Percentiles rank a stretch among this genome's conserved stretches.
These are phyloP conservation scores for Rousettus leschenaultii DNA, from an alignment of 2,113 vertebrate genomes.

Conservation along the genomic window DNA sequence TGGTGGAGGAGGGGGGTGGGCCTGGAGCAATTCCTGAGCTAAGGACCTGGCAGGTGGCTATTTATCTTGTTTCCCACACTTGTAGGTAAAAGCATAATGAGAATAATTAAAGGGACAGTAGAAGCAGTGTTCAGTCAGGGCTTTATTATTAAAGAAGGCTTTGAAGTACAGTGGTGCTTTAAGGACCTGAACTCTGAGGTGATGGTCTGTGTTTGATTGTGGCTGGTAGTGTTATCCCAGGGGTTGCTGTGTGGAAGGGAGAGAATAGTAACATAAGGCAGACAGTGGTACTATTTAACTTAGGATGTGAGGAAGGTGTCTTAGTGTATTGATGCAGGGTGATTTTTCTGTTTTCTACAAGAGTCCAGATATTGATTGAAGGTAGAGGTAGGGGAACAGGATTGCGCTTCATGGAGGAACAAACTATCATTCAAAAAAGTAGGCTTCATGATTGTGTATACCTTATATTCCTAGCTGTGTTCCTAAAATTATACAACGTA, in stretches of 20 bases:
- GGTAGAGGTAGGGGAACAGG: background rate
- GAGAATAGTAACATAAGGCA: background rate
- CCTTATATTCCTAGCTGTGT: background rate
- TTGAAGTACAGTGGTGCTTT: background rate
- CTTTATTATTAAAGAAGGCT: constrained; percentile 30
- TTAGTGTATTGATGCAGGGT: background rate
- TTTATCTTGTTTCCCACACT: constrained; percentile 24
- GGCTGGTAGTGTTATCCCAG: background rate
- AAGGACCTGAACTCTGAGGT: background rate
- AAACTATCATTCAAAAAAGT: background rate
- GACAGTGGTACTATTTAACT: background rate
- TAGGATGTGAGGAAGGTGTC: background rate
- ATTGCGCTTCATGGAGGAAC: background rate
- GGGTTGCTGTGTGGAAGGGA: background rate
- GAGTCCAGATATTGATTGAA: background rate
- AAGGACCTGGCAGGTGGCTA: background rate
- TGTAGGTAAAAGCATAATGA: background rate
- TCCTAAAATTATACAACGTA: background rate
- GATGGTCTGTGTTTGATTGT: background rate
- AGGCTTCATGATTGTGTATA: background rate
- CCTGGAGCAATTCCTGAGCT: background rate
- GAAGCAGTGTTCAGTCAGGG: background rate
- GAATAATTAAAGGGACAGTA: constrained; percentile 37
- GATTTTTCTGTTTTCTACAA: background rate
- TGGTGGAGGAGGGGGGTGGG: background rate